These are phyloP conservation scores for Epirrhoe alternata DNA, from an alignment of 2,888 invertebrate species.

Conservation along the genomic window DNA sequence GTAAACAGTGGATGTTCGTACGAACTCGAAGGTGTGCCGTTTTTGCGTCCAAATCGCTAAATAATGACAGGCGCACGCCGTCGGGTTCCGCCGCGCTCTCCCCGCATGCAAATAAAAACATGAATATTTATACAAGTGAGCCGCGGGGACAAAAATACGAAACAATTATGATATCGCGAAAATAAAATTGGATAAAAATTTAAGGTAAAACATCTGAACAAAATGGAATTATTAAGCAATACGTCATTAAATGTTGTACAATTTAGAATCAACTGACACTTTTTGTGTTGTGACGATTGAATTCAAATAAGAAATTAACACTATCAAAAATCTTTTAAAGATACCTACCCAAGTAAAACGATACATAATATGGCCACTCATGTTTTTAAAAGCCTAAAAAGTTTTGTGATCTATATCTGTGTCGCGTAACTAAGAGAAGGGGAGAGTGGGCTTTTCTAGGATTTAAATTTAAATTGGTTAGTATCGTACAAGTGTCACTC, in stretches of 20 bases:
- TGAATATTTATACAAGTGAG: constrained; percentile 82
- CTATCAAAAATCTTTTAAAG: no score
- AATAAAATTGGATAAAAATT: constrained; percentile 27
- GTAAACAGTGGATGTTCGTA: constrained; percentile 33
- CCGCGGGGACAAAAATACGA: constrained; percentile 63
- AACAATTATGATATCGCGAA: constrained; percentile 49
- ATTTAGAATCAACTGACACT: no score
- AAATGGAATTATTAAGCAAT: background rate
- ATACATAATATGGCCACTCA: background rate
- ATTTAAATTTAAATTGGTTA: constrained; percentile 79
- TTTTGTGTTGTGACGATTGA: no score
- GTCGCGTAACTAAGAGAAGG: constrained; percentile 47
- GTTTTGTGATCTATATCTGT: constrained; percentile 35
- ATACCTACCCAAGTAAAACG: no score
- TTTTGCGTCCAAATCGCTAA: constrained; percentile 80
- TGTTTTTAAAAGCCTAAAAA: constrained; percentile 26
- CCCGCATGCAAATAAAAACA: constrained; percentile 77
- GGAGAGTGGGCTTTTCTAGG: constrained; percentile 61
- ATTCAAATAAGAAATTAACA: no score
- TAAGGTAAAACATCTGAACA: background rate
- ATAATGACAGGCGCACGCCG: constrained; percentile 77
- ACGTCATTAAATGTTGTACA: background rate
- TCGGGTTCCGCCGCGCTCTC: constrained; percentile 59
- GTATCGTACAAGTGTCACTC: constrained; percentile 74
- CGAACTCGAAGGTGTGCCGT: constrained; percentile 65